Evolutionary conservation across 2,888 invertebrate genomes (phyloP).

Genomic region (Apodemia duryi): DNA sequence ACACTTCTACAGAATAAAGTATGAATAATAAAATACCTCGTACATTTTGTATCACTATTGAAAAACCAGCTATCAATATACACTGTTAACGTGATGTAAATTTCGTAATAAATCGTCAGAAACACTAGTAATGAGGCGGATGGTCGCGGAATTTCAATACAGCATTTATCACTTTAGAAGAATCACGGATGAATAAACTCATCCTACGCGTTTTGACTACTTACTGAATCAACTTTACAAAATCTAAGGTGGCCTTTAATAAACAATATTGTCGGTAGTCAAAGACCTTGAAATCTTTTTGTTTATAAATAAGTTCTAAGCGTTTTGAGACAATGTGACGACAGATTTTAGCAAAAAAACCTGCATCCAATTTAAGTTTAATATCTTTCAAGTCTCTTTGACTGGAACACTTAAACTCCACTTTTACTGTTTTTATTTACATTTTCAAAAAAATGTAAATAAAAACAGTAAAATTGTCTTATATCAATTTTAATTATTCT

Average conservation of each 20-base stretch:
- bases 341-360: too few species aligned
- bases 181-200: constrained; percentile 26
- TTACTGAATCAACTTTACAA: constrained; percentile 29
- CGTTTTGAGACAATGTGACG: too few species aligned
- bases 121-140: constrained; percentile 37
- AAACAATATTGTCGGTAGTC: constrained; percentile 42
- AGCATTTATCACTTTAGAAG: constrained; percentile 23
- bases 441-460: too few species aligned
- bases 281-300: constrained; percentile 66
- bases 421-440: too few species aligned
- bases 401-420: too few species aligned
- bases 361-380: too few species aligned
- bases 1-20: neutral
- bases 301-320: constrained; percentile 80
- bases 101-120: constrained; percentile 42
- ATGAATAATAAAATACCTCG: too few species aligned
- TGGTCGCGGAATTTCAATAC: constrained; percentile 53
- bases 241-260: constrained; percentile 24
- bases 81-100: constrained; percentile 27
- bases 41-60: neutral
- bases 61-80: neutral
- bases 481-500: neutral
- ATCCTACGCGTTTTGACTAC: constrained; percentile 37
- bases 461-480: neutral
- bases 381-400: too few species aligned